Evolutionary conservation across 2,113 vertebrate species (phyloP), one percentile per base, ranked within the genome.

Genomic region (Nibea coibor): DNA sequence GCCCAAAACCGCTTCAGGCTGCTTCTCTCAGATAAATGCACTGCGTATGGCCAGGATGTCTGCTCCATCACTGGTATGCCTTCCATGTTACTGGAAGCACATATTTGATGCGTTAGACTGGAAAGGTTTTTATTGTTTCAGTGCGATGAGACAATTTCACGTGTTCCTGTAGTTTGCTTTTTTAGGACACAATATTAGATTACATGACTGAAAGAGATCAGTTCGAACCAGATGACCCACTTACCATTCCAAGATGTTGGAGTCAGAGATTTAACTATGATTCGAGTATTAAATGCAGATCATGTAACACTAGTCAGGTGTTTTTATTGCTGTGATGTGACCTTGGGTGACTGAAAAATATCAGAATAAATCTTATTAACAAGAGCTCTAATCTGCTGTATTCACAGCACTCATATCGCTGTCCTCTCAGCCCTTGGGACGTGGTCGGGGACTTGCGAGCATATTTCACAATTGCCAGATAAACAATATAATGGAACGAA

Each of bases 401-500:
- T 75, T 85, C 75, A 54, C 59, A 75, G 58, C 68, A 48, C 64
- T 81, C 74, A 54, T 86, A 81, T 89, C 82, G 73, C 75, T 48
- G 77, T 92, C 88, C 86, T 88, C 80, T 83, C 69, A 67, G 88
- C 75, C 89, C 87, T 86, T 89, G 84, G 72, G 66, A 88, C 75
- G 78, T 88, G 89, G 35, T 75, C 45, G 35, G 24, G 35, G 2
- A 22, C 75, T 48, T 48, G 16, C 3, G 15, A 73, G 74, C 19
- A 19, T 66, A 42, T 81, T 80, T 82, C 61, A 84, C 84, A 78
- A 78, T 11, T 50, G 51, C 19, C 53, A 39, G 80, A 88, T 86
- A 83, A 90, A 86, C 79, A 85, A 4, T 56, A 83, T 76, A 87
- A 87, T 79, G 73, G 62, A 75, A 72, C 81, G n/a, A 78, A 89